Evolutionary conservation across 2,797 vertebrate species (phyloP).

Genomic region (Esox masquinongy): DNA sequence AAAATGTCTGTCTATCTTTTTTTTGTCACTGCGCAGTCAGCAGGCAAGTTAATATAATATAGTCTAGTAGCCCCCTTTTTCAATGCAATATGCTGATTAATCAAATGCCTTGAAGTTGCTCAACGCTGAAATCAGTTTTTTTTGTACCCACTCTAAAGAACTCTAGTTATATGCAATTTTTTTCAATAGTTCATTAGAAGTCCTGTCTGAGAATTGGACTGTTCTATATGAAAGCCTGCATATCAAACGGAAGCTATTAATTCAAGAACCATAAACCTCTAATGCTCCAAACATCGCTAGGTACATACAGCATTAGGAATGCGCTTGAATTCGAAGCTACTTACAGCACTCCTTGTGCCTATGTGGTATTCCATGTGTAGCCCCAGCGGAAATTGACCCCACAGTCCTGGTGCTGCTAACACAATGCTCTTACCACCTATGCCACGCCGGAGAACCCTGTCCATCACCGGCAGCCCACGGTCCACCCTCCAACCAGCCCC

Average conservation of each 20-base stretch:
- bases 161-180: neutral
- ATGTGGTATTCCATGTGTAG: neutral
- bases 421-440: neutral
- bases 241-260: neutral
- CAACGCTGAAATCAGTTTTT: neutral
- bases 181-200: neutral
- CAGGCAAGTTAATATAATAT: neutral
- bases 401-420: neutral
- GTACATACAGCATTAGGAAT: neutral
- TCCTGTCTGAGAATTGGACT: neutral
- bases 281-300: neutral
- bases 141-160: neutral
- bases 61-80: neutral
- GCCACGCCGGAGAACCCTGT: neutral
- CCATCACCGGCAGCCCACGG: conserved; percentile 9
- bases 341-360: neutral
- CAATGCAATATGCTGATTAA: neutral
- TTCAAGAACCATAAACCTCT: conserved; percentile 1
- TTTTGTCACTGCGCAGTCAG: neutral
- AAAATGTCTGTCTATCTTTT: conserved; percentile 18
- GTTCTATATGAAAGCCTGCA: neutral
- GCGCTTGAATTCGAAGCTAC: neutral
- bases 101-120: neutral
- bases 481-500: neutral
- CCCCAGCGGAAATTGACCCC: neutral